Evolutionary conservation across 2,888 invertebrate species (phyloP), one percentile per base, ranked within the genome.

Genomic region (Pediacus dermestoides): DNA sequence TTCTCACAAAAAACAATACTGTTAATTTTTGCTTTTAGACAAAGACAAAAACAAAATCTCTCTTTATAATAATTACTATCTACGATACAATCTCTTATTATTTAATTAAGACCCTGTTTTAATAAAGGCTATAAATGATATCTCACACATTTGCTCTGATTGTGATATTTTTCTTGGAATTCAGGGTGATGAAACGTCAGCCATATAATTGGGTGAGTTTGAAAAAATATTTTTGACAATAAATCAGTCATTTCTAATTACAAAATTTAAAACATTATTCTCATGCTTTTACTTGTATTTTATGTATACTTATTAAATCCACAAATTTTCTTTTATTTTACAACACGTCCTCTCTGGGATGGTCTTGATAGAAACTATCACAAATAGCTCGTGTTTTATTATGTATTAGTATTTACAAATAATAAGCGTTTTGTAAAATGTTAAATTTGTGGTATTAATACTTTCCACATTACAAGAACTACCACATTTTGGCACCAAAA

Each of bases 81-180:
- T 61, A 63, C 57, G 52, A 54, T 62, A 65, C 58, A 63, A 57
- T 10, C 10, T 60, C 53, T 64, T n/a, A 61, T 61, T 63, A 72
- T 61, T 59, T 64, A 64, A 65, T 65, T 62, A 66, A 63, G 67
- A 69, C 70, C 70, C 69, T 69, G 69, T 70, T 68, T 70, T 55
- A 58, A 63, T 64, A 64, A 69, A 70, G 68, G 70, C 68, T 68
- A 59, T 64, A 63, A 65, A 66, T 28, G 28, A 28, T 28, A 28
- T 28, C 56, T 62, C 58, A 59, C 61, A 50, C 12, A 22, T 26
- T 26, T 33, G 58, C 62, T 60, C 60, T 65, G 63, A 64, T 66
- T 66, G 63, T 58, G 48, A 52, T 49, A 50, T 50, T 50, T 48
- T 50, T 44, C 47, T 46, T 50, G 46, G 49, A 51, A 50, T 58